Evolutionary conservation across 2,113 vertebrate genomes (phyloP), one percentile per base, ranked within the genome.

Genomic region (Indicator maculatus): DNA sequence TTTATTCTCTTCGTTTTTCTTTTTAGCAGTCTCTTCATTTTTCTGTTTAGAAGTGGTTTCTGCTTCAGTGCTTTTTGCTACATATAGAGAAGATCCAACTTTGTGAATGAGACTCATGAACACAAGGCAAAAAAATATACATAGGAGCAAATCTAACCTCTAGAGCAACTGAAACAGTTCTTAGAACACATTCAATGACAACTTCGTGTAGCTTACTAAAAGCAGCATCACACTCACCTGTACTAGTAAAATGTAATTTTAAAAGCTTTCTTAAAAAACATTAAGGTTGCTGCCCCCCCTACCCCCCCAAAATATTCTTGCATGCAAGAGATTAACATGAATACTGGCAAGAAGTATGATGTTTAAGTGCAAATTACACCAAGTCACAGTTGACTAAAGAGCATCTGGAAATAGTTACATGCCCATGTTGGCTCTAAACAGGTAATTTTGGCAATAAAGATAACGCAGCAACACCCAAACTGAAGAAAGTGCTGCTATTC

Each of bases 61-160:
- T 88, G 88, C 83, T 89, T 95, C 97, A 86, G 97, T 24, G 58
- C 76, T 96, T 65, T 93, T 96, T 93, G 86, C 97, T 98, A 67
- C 2, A 3, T 30, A 55, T 12, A 89, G 45, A 95, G n/a, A 86
- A 91, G 38, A 86, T 74, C 50, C 18, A 77, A 4, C 60, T 66
- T 87, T 8, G n/a, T 20, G 16, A 79, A 28, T 9, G 27, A 75
- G 52, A 53, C 14, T 4, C 66, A 72, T 1, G 16, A 78, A 81
- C 18, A 50, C 45, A 31, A 65, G 8, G 31, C 33, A 71, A 52
- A 44, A 55, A 47, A 39, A 75, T 6, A 58, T 45, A 60, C 16
- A 53, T 0, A 1, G 18, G 9, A 93, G 8, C 64, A 88, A 66
- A 45, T 58, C 9, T 26, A 55, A 56, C 8, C 39, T 39, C 50